Conservation (phyloP, 1,140 invertebrate species). For the Pteromalus puparum region DNA sequence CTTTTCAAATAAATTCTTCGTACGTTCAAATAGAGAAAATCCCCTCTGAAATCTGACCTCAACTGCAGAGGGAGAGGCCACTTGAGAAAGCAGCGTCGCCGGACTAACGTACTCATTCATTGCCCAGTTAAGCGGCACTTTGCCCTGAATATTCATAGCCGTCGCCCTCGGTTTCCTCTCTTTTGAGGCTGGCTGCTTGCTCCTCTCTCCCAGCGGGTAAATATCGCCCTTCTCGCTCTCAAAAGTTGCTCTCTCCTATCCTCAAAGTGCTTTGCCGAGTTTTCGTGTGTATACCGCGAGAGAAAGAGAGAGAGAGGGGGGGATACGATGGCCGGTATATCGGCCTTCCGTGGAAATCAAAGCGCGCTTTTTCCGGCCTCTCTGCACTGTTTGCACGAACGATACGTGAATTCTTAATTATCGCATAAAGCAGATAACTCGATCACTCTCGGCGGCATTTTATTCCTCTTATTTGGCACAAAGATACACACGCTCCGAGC, state of each 20-base stretch:
- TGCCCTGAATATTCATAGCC: slow-evolving; percentile 74
- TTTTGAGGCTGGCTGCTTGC: slow-evolving; percentile 22
- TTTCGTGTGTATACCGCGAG: slow-evolving; percentile 12
- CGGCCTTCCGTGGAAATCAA: slow-evolving; percentile 14
- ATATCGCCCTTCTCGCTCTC: slow-evolving; percentile 54
- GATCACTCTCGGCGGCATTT: not conserved
- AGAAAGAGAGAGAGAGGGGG: no score
- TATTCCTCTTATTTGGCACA: slow-evolving; percentile 25
- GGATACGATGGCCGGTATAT: not conserved
- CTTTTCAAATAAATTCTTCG: not conserved
- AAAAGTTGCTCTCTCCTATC: not conserved
- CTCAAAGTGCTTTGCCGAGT: slow-evolving; percentile 49
- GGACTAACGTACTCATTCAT: slow-evolving; percentile 72
- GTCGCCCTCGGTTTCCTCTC: slow-evolving; percentile 58
- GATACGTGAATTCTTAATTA: not conserved
- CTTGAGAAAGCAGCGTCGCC: slow-evolving; percentile 56
- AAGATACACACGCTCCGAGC: not conserved
- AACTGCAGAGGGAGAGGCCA: slow-evolving; percentile 56
- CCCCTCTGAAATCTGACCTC: not conserved
- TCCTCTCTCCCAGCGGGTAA: slow-evolving; percentile 57
- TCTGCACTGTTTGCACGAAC: not conserved
- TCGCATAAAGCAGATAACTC: not conserved
- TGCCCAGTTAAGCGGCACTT: slow-evolving; percentile 73
- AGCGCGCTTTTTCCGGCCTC: not conserved
- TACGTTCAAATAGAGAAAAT: not conserved